Evolutionary conservation across 2,113 vertebrate species (phyloP).

Genomic region (Mesembrinibis cayennensis): DNA sequence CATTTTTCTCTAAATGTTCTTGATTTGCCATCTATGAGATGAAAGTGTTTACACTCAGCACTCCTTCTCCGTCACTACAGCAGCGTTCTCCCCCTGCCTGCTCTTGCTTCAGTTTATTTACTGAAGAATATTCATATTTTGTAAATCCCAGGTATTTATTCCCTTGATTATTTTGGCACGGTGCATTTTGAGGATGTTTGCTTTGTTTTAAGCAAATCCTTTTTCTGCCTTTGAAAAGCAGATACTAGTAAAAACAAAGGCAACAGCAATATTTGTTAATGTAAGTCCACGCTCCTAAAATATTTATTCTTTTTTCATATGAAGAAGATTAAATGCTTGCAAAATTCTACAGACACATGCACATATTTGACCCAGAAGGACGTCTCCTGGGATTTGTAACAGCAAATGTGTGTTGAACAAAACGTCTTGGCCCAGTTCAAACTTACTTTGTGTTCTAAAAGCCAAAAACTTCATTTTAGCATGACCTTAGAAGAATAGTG

Average conservation of each 20-base stretch:
- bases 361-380: constrained; percentile 72
- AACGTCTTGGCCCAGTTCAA: constrained; percentile 73
- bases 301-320: constrained; percentile 76
- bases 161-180: constrained; percentile 73
- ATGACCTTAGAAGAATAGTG: constrained; percentile 81
- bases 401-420: constrained; percentile 77
- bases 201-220: constrained; percentile 75
- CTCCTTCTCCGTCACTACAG: not conserved
- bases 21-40: constrained; percentile 28
- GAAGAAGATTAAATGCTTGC: constrained; percentile 74
- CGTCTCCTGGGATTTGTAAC: constrained; percentile 73
- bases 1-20: constrained; percentile 57
- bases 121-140: constrained; percentile 70
- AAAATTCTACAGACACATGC: constrained; percentile 68
- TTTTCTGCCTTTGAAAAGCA: constrained; percentile 68
- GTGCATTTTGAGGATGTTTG: constrained; percentile 70
- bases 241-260: constrained; percentile 74
- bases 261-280: constrained; percentile 70
- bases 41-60: constrained; percentile 22
- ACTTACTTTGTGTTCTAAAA: constrained; percentile 72
- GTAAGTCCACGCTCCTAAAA: constrained; percentile 70
- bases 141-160: constrained; percentile 71
- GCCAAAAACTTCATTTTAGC: constrained; percentile 80
- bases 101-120: constrained; percentile 55
- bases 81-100: not conserved